Conservation (phyloP, 2,888 invertebrate genomes). For the Phania funesta region DNA sequence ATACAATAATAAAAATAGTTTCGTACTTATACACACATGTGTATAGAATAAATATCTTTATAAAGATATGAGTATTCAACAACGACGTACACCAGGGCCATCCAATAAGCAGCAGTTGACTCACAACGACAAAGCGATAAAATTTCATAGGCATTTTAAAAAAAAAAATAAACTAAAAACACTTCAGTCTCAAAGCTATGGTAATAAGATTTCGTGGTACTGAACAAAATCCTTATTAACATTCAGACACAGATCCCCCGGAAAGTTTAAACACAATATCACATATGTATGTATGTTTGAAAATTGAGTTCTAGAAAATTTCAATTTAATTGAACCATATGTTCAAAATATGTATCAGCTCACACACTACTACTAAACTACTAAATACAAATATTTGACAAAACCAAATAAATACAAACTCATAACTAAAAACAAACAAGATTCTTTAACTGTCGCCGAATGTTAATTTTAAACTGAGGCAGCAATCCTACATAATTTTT, state of each 20-base stretch:
- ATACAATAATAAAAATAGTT: conserved; percentile 3
- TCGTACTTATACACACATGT: not conserved
- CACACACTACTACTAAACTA: not conserved
- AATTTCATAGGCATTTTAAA: not conserved
- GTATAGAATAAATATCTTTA: not conserved
- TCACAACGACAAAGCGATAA: conserved; percentile 32
- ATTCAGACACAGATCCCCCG: not conserved
- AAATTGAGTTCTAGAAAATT: not conserved
- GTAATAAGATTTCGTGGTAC: too few species aligned
- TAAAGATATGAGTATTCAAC: not conserved
- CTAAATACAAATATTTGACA: not conserved
- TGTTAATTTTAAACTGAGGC: too few species aligned
- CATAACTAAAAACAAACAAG: too few species aligned
- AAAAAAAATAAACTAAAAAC: conserved; percentile 4
- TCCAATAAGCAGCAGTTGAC: conserved; percentile 10
- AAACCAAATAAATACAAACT: not conserved
- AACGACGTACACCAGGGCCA: conserved; percentile 31
- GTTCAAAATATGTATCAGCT: conserved; percentile 29
- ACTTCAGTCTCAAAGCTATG: not conserved
- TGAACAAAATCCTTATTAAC: not conserved
- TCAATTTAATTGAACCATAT: conserved; percentile 25
- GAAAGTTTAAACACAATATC: not conserved
- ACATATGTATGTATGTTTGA: not conserved
- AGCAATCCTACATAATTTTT: too few species aligned
- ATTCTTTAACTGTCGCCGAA: too few species aligned